Conservation (phyloP, 2,113 vertebrate genomes). For the Glaucomys volans region DNA sequence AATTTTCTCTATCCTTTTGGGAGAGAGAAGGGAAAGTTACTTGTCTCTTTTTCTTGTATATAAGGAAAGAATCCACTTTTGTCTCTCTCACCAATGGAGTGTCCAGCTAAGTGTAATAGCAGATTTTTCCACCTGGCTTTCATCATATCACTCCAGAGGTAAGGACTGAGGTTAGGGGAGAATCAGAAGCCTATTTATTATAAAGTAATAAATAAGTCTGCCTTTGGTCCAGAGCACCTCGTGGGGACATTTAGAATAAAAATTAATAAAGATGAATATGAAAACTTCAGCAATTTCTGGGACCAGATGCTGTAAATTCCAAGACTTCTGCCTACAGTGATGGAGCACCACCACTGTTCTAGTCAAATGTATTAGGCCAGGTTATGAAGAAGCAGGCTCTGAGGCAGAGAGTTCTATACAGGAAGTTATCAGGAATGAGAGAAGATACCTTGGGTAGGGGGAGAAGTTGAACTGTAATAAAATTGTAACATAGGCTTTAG, state of each 20-base stretch:
- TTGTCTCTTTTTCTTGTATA: not conserved
- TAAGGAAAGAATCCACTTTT: not conserved
- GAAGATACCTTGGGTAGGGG: not conserved
- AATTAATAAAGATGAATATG: constrained; percentile 2
- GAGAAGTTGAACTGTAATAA: not conserved
- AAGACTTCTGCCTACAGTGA: not conserved
- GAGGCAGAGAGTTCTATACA: not conserved
- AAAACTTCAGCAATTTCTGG: not conserved
- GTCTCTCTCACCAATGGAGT: not conserved
- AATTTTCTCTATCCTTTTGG: not conserved
- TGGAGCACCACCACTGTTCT: not conserved
- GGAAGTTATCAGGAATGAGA: not conserved
- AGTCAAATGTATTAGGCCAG: not conserved
- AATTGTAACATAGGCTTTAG: not conserved
- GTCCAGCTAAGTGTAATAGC: not conserved
- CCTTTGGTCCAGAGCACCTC: not conserved
- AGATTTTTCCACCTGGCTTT: not conserved
- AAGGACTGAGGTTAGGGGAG: not conserved
- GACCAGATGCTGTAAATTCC: not conserved
- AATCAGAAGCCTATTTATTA: not conserved
- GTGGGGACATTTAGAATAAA: not conserved
- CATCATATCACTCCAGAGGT: not conserved
- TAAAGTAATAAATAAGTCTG: constrained; percentile 30
- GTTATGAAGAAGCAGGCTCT: not conserved
- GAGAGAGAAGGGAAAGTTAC: not conserved